A percentile compares a stretch with the other conserved stretches of the same genome.
Conservation (phyloP, 2,797 vertebrate genomes). For the Craterocephalus amniculus region DNA sequence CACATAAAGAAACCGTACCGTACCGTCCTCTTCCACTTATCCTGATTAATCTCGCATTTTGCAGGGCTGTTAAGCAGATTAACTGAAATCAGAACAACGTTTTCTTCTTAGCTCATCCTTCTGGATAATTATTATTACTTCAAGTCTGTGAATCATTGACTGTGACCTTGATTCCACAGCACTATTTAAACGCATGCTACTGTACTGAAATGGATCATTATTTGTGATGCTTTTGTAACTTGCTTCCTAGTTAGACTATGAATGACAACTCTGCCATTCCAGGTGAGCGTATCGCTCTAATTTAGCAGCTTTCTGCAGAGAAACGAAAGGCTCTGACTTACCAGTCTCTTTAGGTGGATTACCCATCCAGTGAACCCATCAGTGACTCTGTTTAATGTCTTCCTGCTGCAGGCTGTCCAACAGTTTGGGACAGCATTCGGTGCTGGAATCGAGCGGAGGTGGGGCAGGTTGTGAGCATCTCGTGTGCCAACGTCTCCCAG, state of each 20-base stretch:
- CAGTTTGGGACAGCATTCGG: conserved; percentile 74
- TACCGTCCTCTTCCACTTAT: too few species aligned
- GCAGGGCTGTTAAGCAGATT: too few species aligned
- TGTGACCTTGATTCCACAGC: too few species aligned
- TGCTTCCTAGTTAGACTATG: too few species aligned
- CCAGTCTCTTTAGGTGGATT: not conserved
- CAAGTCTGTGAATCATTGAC: not conserved
- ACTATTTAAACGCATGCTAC: not conserved
- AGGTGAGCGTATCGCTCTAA: not conserved
- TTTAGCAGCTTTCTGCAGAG: not conserved
- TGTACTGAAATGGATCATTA: not conserved
- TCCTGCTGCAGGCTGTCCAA: conserved; percentile 74
- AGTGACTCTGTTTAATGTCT: not conserved
- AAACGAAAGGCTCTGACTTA: not conserved
- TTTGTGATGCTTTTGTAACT: not conserved
- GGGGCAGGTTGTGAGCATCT: conserved; percentile 77
- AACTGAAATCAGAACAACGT: too few species aligned
- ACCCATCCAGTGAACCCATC: not conserved
- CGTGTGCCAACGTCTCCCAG: conserved; percentile 77
- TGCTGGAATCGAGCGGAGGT: conserved; percentile 79
- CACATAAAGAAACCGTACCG: too few species aligned
- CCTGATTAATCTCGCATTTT: too few species aligned
- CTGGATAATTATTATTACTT: too few species aligned
- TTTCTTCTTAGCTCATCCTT: too few species aligned
- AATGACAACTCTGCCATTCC: too few species aligned